phyloP scores from a whole-genome alignment of 1,140 invertebrate species.

The Drosophila sulfurigaster region DNA sequence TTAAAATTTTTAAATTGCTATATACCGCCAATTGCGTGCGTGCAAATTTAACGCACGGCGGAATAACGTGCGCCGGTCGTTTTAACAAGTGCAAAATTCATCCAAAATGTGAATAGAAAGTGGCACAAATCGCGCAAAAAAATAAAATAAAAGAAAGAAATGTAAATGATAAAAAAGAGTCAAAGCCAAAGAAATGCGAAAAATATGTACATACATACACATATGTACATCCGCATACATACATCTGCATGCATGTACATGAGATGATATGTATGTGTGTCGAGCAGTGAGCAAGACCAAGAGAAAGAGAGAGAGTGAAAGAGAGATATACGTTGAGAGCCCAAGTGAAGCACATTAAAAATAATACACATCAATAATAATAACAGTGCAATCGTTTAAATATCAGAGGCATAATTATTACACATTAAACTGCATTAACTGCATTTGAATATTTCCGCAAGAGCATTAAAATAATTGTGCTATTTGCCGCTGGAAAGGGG shows the following conservation, averaged over 20 bases:
- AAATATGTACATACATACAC: constrained; percentile 39
- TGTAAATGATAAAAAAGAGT: constrained; percentile 48
- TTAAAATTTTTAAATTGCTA: constrained; percentile 42
- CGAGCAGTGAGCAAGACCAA: constrained; percentile 26
- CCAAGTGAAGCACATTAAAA: constrained; percentile 47
- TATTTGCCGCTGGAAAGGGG: constrained; percentile 57
- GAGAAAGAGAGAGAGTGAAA: too few species aligned
- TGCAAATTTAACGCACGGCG: constrained; percentile 14
- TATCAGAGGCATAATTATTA: constrained; percentile 29
- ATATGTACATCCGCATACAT: constrained; percentile 25
- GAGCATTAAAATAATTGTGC: constrained; percentile 57
- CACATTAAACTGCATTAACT: constrained; percentile 50
- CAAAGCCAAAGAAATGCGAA: constrained; percentile 59
- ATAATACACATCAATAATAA: constrained; percentile 38
- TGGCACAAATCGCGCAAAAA: constrained; percentile 39
- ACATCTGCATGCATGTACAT: constrained; percentile 13
- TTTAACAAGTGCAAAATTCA: constrained; percentile 35
- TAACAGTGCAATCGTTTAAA: constrained; percentile 41
- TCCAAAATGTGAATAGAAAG: constrained; percentile 44
- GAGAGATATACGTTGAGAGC: background rate
- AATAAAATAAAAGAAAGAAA: constrained; percentile 13
- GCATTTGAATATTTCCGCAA: constrained; percentile 71
- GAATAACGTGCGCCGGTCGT: constrained; percentile 40
- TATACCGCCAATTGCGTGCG: constrained; percentile 39
- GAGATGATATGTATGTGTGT: constrained; percentile 36